phyloP scores from a whole-genome alignment of 2,888 invertebrate genomes.

The Apotomis turbidana region DNA sequence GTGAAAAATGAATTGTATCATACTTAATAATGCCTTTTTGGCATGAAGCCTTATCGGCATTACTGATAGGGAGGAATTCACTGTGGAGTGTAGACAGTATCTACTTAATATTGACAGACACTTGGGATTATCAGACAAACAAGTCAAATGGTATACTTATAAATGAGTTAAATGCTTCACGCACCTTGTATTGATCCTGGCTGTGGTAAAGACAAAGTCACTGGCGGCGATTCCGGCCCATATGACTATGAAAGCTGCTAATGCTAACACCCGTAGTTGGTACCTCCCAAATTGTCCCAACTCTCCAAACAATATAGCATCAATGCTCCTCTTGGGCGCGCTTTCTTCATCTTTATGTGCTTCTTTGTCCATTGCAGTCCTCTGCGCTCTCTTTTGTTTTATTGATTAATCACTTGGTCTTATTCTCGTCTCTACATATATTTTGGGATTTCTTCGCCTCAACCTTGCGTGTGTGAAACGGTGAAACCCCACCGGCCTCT shows the following conservation, averaged over 20 bases:
- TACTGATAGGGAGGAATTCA: too few species aligned
- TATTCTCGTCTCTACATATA: too few species aligned
- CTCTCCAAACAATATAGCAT: slow-evolving; percentile 4
- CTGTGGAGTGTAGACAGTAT: too few species aligned
- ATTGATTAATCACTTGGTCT: too few species aligned
- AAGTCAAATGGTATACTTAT: not conserved
- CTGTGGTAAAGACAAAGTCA: slow-evolving; percentile 14
- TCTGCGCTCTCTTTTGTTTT: not conserved
- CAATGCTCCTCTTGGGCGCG: not conserved
- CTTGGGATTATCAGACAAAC: too few species aligned
- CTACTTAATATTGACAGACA: too few species aligned
- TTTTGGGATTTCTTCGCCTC: too few species aligned
- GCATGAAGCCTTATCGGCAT: too few species aligned
- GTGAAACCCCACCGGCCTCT: too few species aligned
- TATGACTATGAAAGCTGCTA: not conserved
- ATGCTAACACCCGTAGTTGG: not conserved
- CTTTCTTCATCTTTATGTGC: not conserved
- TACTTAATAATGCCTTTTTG: too few species aligned
- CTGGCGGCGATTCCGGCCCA: slow-evolving; percentile 12
- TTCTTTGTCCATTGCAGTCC: not conserved
- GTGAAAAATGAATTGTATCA: too few species aligned
- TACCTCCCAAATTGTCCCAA: slow-evolving; percentile 15
- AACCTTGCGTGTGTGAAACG: too few species aligned
- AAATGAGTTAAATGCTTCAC: not conserved
- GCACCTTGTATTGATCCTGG: slow-evolving; percentile 13